Evolutionary conservation across 2,797 vertebrate species (phyloP).

Genomic region (Arrhamphus sclerolepis): DNA sequence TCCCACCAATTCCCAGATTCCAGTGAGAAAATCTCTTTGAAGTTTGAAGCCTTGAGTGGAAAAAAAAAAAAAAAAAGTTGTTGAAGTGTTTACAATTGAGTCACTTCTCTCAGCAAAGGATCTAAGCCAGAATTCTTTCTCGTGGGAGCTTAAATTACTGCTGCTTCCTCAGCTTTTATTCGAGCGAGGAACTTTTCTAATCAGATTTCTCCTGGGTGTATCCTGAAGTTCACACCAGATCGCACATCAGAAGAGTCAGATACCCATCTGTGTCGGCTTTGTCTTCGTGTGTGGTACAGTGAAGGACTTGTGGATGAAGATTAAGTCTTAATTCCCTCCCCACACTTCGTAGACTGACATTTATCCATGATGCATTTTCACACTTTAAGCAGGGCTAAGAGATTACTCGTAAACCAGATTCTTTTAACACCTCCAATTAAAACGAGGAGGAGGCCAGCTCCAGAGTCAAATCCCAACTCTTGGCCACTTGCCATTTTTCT

Average conservation of each 20-base stretch:
- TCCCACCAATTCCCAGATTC: constrained; percentile 23
- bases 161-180: constrained; percentile 58
- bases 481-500: constrained; percentile 40
- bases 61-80: constrained; percentile 10
- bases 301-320: constrained; percentile 49
- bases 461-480: constrained; percentile 43
- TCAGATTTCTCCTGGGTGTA: constrained; percentile 41
- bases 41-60: constrained; percentile 30
- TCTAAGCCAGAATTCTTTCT: constrained; percentile 34
- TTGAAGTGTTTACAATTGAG: constrained; percentile 45
- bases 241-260: constrained; percentile 17
- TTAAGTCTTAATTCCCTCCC: constrained; percentile 61
- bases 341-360: constrained; percentile 50
- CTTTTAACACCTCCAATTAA: constrained; percentile 62
- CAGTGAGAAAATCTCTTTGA: constrained; percentile 44
- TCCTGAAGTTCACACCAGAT: constrained; percentile 39
- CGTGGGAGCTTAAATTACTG: constrained; percentile 39
- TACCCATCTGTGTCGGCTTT: constrained; percentile 33
- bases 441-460: constrained; percentile 29
- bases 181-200: constrained; percentile 34
- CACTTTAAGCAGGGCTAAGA: constrained; percentile 46
- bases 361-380: constrained; percentile 64
- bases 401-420: constrained; percentile 34
- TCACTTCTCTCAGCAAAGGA: constrained; percentile 50
- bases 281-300: constrained; percentile 28